Base-by-base conservation (phyloP, 2,888 invertebrate genomes). In the Chymomyza fuscimana region DNA sequence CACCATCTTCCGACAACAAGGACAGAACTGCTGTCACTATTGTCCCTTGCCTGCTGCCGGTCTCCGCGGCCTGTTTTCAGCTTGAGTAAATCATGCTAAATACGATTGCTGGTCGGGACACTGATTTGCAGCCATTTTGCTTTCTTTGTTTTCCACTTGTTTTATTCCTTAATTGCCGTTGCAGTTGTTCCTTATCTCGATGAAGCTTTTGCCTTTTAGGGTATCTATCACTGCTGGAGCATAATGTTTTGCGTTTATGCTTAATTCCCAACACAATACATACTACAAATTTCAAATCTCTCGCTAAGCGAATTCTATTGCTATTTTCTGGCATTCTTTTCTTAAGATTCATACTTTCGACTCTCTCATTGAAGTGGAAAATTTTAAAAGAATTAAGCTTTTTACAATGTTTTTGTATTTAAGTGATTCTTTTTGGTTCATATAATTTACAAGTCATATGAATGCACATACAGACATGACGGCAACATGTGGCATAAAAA, bases 111-210 rank as follows among this genome's bases (percentile, higher is more conserved):
- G 32, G 46, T 63, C 75, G 46, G 66, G 36, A 63, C 74, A 64
- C 63, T 70, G 74, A 74, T 76, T 76, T 74, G 67, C 71, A 60
- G 32, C 65, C 52, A 67, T 70, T 74, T 71, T 29, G 9, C 71
- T 71, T 63, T 70, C 71, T 50, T 65, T 60, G 59, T 22, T 58
- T 54, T 46, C 12, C 10, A 12, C 12, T 12, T 10, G 40, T 10
- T 46, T 46, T 7, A 46, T 46, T 46, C 12, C 12, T 15, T 46
- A 46, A 46, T 65, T 63, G 63, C 75, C 64, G 65, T 60, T 46
- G 40, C 40, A 46, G 40, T 46, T 46, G 40, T 46, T 46, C 4
- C 40, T 46, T 46, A 46, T 46, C 40, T 46, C 40, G 40, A 12
- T 12, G 12, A 12, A 46, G 40, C 40, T 46, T 46, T 46, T 46